phyloP scores from a whole-genome alignment of 1,140 invertebrate species.

The Drosophila arizonae region DNA sequence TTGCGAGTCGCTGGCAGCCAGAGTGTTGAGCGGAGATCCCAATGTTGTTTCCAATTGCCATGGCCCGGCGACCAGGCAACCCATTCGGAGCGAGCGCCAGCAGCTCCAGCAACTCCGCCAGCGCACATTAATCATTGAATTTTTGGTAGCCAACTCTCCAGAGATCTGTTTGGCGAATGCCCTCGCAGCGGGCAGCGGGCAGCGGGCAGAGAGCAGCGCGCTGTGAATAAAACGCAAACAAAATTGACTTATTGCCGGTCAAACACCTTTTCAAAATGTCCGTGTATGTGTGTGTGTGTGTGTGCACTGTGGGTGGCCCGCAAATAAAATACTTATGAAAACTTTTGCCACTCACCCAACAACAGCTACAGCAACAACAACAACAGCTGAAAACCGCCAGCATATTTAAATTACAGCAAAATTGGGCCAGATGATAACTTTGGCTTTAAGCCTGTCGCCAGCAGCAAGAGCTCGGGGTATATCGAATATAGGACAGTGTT shows the following conservation, averaged over 20 bases:
- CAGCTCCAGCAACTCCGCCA: conserved; percentile 69
- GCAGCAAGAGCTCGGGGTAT: background rate
- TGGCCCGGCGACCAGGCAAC: conserved; percentile 41
- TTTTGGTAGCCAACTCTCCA: conserved; percentile 76
- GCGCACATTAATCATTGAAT: conserved; percentile 79
- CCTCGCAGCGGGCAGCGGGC: conserved; percentile 5
- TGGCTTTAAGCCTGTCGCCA: conserved; percentile 55
- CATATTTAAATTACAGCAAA: conserved; percentile 70
- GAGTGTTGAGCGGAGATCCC: conserved; percentile 14
- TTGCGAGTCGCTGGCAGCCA: conserved; percentile 48
- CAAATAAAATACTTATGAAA: conserved; percentile 78
- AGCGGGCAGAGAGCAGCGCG: background rate
- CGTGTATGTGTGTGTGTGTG: conserved; percentile 6
- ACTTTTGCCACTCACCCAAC: conserved; percentile 48
- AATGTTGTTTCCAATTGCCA: conserved; percentile 17
- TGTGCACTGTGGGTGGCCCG: conserved; percentile 36
- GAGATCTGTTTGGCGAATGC: conserved; percentile 40
- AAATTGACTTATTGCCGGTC: conserved; percentile 81
- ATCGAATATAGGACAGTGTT: background rate
- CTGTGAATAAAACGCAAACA: conserved; percentile 76
- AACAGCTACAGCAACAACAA: conserved; percentile 21
- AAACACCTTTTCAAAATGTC: conserved; percentile 73
- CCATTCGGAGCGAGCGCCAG: conserved; percentile 56
- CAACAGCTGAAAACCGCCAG: conserved; percentile 29
- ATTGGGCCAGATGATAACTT: conserved; percentile 56